Evolutionary conservation across 2,797 vertebrate genomes (phyloP).

Genomic region (Pteronotus mesoamericanus): DNA sequence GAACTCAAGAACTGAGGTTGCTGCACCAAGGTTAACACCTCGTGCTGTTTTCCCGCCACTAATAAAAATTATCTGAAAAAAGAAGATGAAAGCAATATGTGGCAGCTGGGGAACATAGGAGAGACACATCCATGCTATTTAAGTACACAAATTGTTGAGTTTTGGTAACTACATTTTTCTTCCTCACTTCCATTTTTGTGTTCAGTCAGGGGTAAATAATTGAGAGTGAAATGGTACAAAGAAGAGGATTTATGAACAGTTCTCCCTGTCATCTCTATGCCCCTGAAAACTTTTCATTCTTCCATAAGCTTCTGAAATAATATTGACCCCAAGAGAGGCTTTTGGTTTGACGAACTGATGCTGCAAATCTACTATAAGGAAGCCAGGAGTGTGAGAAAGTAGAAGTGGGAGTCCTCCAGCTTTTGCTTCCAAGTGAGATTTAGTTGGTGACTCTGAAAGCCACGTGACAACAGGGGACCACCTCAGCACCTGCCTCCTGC

Average conservation of each 20-base stretch:
- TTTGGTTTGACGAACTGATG: not conserved
- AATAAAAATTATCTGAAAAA: not conserved
- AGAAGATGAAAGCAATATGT: not conserved
- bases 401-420: not conserved
- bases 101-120: not conserved
- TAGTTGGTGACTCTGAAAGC: not conserved
- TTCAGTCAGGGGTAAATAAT: not conserved
- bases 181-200: not conserved
- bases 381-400: not conserved
- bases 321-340: not conserved
- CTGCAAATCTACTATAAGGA: not conserved
- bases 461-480: no score
- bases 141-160: not conserved
- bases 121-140: not conserved
- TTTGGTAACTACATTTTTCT: not conserved
- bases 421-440: not conserved
- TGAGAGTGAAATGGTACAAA: not conserved
- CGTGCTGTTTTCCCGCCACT: not conserved
- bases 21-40: not conserved
- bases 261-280: not conserved
- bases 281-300: not conserved
- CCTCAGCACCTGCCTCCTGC: not conserved
- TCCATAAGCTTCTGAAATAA: constrained; percentile 5
- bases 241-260: not conserved
- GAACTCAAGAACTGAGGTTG: not conserved